Base-by-base conservation (phyloP, 2,797 vertebrate species). In the Sebastes iracundus region DNA sequence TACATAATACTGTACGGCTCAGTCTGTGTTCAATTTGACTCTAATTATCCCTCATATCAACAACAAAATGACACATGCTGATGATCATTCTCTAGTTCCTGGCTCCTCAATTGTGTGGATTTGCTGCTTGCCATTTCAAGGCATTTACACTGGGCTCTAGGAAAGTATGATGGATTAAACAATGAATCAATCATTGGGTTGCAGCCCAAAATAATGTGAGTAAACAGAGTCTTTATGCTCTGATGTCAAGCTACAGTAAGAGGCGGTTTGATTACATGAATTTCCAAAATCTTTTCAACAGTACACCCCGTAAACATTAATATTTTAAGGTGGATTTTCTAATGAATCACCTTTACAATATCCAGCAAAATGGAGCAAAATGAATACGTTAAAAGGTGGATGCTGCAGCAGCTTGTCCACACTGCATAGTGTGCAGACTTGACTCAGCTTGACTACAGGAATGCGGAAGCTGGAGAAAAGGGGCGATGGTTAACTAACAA, bases 401-500 rank as follows among this genome's bases (percentile, higher is more conserved):
- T 46, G 77, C 59, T 88, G 87, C 84, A 72, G 66, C 14, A 66
- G 75, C 82, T 77, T 87, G 87, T 77, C 46, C 55, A 7, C 0
- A 10, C 59, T 53, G 49, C 32, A 73, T 13, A 33, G 12, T 75
- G 8, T 67, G 52, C 33, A 60, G 85, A 85, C 94, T 90, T 90
- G 95, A 94, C 90, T 87, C 76, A 42, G 89, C 93, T 69, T 72
- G 91, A 89, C 56, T 65, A 7, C 22, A 74, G 84, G 94, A 95
- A 95, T 93, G 95, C 91, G 94, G 95, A 95, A 95, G 91, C 30
- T 20, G 77, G 1, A 52, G 1, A 42, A 66, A 6, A 70, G 27
- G 49, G 73, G 64, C 77, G 75, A 77, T 30, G 77, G 77, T 78
- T 74, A 22, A 38, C 76, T 49, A 33, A 30, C 18, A 56, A 35